These are phyloP conservation scores for Macrotis lagotis DNA, from an alignment of 2,113 vertebrate species.

Conservation along the genomic window DNA sequence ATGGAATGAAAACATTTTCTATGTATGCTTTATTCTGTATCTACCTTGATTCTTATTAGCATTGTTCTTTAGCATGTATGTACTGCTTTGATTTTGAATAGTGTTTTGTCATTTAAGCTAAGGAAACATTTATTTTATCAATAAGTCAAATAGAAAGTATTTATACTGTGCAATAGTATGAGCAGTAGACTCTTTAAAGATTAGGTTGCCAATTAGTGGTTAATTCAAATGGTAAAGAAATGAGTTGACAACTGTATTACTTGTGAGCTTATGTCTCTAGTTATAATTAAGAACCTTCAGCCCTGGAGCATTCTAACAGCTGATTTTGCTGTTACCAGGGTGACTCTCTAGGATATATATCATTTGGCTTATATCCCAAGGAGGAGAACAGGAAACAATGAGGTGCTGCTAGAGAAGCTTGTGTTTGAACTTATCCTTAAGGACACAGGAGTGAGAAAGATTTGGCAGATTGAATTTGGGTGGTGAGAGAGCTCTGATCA, in stretches of 20 bases:
- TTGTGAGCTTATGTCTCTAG: slow-evolving; percentile 59
- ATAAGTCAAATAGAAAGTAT: background rate
- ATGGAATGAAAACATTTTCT: background rate
- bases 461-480: background rate
- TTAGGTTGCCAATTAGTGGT: slow-evolving; percentile 46
- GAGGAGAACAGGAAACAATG: slow-evolving; percentile 31
- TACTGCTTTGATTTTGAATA: background rate
- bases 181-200: slow-evolving; percentile 33
- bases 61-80: background rate
- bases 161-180: slow-evolving; percentile 26
- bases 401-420: background rate
- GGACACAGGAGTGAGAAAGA: slow-evolving; percentile 9
- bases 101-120: slow-evolving; percentile 35
- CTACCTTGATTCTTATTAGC: background rate
- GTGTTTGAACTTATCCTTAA: slow-evolving; percentile 51
- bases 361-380: slow-evolving; percentile 9
- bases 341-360: background rate
- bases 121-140: slow-evolving; percentile 22
- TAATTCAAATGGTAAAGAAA: slow-evolving; percentile 41
- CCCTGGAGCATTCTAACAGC: slow-evolving; percentile 13
- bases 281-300: slow-evolving; percentile 48
- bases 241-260: slow-evolving; percentile 36
- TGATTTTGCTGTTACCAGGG: slow-evolving; percentile 21
- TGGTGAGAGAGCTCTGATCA: slow-evolving; percentile 34
- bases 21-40: background rate